phyloP scores from a whole-genome alignment of 2,113 vertebrate species.

The Gadus macrocephalus region DNA sequence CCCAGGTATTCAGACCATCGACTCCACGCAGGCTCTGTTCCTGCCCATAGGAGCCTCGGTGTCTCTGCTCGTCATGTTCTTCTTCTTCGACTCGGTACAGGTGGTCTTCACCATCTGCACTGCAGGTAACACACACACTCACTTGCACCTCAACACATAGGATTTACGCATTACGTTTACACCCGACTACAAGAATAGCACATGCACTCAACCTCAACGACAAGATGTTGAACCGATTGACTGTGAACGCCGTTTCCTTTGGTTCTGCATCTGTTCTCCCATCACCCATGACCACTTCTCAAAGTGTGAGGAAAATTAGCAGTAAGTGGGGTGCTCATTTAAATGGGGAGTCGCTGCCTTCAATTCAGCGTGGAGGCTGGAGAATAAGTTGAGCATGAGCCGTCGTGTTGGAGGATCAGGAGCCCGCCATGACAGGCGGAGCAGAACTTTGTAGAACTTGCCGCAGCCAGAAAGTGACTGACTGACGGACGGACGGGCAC shows the following conservation, averaged over 20 bases:
- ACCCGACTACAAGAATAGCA: neutral
- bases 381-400: too few relatives aligned
- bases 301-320: too few relatives aligned
- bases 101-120: conserved; percentile 99
- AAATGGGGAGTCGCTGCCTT: too few relatives aligned
- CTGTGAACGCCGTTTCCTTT: neutral
- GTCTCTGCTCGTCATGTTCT: conserved; percentile 99
- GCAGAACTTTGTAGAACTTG: too few relatives aligned
- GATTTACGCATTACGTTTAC: neutral
- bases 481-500: too few relatives aligned
- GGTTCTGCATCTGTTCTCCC: neutral
- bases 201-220: too few relatives aligned
- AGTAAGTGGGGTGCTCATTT: too few relatives aligned
- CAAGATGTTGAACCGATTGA: neutral
- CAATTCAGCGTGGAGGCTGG: too few relatives aligned
- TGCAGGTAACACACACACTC: conserved; percentile 78
- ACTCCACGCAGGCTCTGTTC: conserved; percentile 96
- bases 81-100: conserved; percentile 99
- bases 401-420: too few relatives aligned
- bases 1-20: conserved; percentile 98
- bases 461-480: too few relatives aligned
- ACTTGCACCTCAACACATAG: conserved; percentile 1
- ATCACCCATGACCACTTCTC: too few relatives aligned
- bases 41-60: conserved; percentile 97
- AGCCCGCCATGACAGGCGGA: too few relatives aligned